Percentiles rank a stretch among this genome's conserved stretches.
Conservation (phyloP, 2,888 invertebrate species). For the Lepidonotus clava region DNA sequence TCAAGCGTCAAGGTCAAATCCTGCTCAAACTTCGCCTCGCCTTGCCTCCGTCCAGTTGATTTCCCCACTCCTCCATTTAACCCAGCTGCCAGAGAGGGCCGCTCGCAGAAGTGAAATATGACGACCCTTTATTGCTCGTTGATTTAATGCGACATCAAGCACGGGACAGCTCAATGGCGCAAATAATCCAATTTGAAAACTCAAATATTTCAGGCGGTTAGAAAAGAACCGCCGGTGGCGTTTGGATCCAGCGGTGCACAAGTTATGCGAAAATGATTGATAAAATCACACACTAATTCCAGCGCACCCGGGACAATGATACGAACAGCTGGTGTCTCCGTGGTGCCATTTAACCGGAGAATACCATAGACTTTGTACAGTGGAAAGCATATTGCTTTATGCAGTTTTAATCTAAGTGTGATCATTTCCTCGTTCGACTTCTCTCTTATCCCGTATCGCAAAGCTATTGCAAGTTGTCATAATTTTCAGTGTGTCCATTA, state of each 20-base stretch:
- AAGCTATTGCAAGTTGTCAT: no score
- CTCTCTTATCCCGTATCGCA: no score
- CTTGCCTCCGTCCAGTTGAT: neutral
- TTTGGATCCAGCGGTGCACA: neutral
- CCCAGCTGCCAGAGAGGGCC: neutral
- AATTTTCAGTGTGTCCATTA: no score
- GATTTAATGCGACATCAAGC: slow-evolving; percentile 2
- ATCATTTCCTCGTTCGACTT: no score
- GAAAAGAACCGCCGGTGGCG: neutral
- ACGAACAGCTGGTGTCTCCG: no score
- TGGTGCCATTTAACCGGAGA: no score
- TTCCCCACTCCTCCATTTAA: neutral
- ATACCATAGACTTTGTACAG: no score
- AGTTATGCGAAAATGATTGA: neutral
- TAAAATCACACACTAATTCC: neutral
- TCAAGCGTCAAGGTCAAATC: no score
- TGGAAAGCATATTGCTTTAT: no score
- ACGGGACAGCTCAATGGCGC: slow-evolving; percentile 4
- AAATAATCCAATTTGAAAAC: slow-evolving; percentile 35
- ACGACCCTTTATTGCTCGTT: neutral
- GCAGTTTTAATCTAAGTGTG: no score
- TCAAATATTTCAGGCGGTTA: slow-evolving; percentile 26
- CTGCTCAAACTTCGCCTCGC: neutral
- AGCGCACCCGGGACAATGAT: no score
- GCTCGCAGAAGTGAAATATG: slow-evolving; percentile 7